Percentiles rank a stretch among this genome's conserved stretches.
Evolutionary conservation across 2,113 vertebrate genomes (phyloP).

Genomic region (Phaetusa simplex): DNA sequence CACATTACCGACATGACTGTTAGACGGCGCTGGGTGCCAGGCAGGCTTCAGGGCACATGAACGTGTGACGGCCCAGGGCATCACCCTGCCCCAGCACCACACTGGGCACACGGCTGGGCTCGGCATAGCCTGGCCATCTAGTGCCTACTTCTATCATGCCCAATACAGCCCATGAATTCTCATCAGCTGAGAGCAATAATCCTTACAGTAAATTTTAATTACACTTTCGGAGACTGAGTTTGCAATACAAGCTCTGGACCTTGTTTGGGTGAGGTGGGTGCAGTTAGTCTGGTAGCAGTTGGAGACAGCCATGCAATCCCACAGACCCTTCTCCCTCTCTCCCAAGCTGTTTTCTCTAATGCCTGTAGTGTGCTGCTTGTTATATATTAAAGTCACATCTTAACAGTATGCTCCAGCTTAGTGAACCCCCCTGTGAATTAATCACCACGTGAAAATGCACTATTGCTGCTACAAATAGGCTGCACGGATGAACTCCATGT

Average conservation of each 20-base stretch:
- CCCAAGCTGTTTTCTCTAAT: background rate
- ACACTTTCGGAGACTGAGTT: background rate
- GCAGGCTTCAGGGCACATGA: background rate
- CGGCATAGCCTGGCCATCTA: background rate
- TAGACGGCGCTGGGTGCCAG: background rate
- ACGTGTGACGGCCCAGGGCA: background rate
- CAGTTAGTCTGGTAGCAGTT: background rate
- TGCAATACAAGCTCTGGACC: background rate
- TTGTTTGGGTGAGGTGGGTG: background rate
- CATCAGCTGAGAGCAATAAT: background rate
- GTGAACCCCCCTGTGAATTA: background rate
- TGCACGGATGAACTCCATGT: background rate
- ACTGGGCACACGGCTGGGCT: background rate
- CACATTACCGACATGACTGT: background rate
- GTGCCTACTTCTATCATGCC: background rate
- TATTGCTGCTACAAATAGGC: background rate
- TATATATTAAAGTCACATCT: background rate
- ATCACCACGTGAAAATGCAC: background rate
- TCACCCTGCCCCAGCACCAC: too few relatives aligned
- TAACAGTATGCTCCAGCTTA: background rate
- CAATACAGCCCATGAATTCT: background rate
- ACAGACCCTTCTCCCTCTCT: background rate
- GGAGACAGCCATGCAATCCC: background rate
- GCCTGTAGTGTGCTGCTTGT: background rate
- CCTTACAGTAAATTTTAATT: background rate